Evolutionary conservation across 1,140 invertebrate genomes (phyloP), one percentile per base, ranked within the genome.

Genomic region (Harlomillsia oculata): DNA sequence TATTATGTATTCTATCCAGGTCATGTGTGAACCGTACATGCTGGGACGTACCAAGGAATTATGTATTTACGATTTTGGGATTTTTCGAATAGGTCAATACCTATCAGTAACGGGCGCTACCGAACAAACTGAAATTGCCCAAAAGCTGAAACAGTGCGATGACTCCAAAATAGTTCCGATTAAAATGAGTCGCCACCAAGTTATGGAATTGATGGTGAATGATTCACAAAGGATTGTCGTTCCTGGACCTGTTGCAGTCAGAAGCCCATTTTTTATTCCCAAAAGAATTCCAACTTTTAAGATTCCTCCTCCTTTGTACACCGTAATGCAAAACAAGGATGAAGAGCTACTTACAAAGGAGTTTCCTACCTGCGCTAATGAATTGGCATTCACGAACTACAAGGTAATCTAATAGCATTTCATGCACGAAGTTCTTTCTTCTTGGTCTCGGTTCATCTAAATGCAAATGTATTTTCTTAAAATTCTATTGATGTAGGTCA

Each of bases 11-110:
- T n/a, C n/a, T n/a, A n/a, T 1, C 20, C 16, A 53, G 51, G 30
- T 53, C 16, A 20, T 9, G 3, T 40, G 37, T 16, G 28, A 21
- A 8, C 51, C 51, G 1, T 43, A 23, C 0, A 26, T 20, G 8
- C 64, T 80, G 44, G 83, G 84, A 3, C 66, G 64, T 25, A 76
- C 75, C 1, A 72, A 74, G 26, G 82, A 84, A 69, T 57, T 77
- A 5, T 72, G 80, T 39, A 65, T 77, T 28, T 80, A 78, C 50
- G 67, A 64, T 62, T 86, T 80, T 67, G 71, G 72, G 59, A 60
- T 64, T 53, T 83, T 78, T 66, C 69, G 73, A 59, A 76, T 84
- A 49, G 76, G 73, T 28, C 72, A 79, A 13, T 69, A 72, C 28
- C 66, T 83, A 46, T 65, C 65, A 25, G 75, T 80, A 16, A 70